phyloP scores from a whole-genome alignment of 2,888 invertebrate genomes.

The Anodontia alba region DNA sequence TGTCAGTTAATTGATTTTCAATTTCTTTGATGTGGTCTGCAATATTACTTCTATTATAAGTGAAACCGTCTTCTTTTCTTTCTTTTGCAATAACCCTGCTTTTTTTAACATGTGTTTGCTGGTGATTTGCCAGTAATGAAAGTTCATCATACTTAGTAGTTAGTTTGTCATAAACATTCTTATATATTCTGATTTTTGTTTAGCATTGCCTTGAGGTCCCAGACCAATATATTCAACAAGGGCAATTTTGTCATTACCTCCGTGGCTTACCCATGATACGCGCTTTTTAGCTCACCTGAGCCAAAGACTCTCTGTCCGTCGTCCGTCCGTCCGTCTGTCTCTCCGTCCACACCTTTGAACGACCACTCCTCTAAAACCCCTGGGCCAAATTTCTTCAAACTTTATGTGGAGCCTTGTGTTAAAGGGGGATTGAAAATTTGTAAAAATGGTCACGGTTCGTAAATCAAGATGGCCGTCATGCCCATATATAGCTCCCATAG shows the following conservation, averaged over 20 bases:
- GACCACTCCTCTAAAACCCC: too few relatives aligned
- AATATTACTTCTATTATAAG: background rate
- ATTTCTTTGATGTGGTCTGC: conserved; percentile 4
- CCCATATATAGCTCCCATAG: too few relatives aligned
- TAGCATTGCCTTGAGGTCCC: background rate
- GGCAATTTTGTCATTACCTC: background rate
- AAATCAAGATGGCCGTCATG: too few relatives aligned
- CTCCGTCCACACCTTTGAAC: too few relatives aligned
- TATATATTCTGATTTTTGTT: background rate
- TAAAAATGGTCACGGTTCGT: too few relatives aligned
- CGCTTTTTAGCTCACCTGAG: background rate
- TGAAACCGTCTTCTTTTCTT: background rate
- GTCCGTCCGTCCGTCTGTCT: too few relatives aligned
- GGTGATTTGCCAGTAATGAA: background rate
- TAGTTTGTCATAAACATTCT: conserved; percentile 10
- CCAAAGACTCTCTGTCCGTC: too few relatives aligned
- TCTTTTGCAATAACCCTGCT: too few relatives aligned
- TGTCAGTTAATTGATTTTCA: conserved; percentile 24
- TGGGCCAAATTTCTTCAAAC: too few relatives aligned
- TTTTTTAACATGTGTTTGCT: background rate
- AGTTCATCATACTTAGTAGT: background rate
- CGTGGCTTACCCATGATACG: background rate
- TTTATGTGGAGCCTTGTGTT: too few relatives aligned
- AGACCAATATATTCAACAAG: background rate
- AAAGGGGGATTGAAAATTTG: too few relatives aligned